Conservation (phyloP, 2,797 vertebrate genomes). For the Myripristis murdjan region DNA sequence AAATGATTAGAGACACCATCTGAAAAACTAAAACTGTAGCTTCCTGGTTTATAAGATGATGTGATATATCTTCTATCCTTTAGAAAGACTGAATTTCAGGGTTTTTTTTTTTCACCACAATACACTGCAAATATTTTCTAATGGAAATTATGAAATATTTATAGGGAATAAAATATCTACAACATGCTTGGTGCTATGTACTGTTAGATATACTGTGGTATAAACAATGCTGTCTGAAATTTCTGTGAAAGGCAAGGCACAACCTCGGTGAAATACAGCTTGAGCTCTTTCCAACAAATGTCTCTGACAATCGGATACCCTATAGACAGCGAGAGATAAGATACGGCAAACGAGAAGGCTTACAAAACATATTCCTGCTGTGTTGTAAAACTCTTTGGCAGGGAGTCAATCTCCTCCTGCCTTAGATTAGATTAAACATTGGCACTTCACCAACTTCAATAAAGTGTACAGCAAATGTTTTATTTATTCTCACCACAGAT, state of each 20-base stretch:
- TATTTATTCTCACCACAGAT: constrained; percentile 56
- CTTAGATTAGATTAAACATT: constrained; percentile 70
- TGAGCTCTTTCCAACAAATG: constrained; percentile 13
- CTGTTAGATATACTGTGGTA: too few relatives aligned
- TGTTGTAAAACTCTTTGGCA: constrained; percentile 46
- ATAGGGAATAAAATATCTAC: not conserved
- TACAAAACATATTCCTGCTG: constrained; percentile 13
- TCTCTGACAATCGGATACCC: constrained; percentile 7
- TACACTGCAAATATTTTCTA: not conserved
- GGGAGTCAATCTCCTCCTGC: constrained; percentile 37
- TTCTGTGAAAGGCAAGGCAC: not conserved
- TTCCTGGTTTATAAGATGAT: too few relatives aligned
- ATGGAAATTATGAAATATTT: not conserved
- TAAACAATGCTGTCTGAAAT: not conserved
- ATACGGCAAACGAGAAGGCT: constrained; percentile 31
- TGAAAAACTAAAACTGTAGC: too few relatives aligned
- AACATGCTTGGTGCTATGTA: not conserved
- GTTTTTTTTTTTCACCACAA: too few relatives aligned
- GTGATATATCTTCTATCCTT: too few relatives aligned
- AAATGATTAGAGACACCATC: not conserved
- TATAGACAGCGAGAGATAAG: constrained; percentile 47
- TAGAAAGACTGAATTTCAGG: too few relatives aligned
- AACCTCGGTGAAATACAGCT: constrained; percentile 5
- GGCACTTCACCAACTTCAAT: constrained; percentile 62
- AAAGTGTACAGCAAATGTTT: constrained; percentile 52